A percentile compares a stretch with the other conserved stretches of the same genome.
phyloP scores from a whole-genome alignment of 1,140 invertebrate genomes.

The Drosophila malerkotliana region DNA sequence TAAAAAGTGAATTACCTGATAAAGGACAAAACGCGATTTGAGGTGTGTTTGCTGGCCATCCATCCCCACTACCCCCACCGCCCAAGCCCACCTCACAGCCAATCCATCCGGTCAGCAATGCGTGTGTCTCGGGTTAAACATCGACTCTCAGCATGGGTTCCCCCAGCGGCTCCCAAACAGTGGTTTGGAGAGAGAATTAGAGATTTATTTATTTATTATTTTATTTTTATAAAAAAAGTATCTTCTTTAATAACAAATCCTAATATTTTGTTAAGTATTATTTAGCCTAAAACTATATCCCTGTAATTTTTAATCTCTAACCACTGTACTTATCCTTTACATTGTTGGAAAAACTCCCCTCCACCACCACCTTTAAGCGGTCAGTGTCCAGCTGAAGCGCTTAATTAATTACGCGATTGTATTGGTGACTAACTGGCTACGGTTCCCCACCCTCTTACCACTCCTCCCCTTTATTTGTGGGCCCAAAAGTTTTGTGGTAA shows the following conservation, averaged over 20 bases:
- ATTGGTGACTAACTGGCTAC: slow-evolving; percentile 75
- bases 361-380: slow-evolving; percentile 15
- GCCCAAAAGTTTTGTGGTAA: slow-evolving; percentile 61
- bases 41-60: slow-evolving; percentile 65
- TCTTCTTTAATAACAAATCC: background rate
- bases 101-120: slow-evolving; percentile 32
- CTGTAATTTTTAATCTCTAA: background rate
- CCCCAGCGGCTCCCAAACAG: background rate
- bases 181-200: background rate
- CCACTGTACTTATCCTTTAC: slow-evolving; percentile 58
- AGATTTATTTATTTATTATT: background rate
- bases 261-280: background rate
- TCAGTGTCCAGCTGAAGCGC: slow-evolving; percentile 73
- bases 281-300: background rate
- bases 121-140: slow-evolving; percentile 47
- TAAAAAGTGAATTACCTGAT: slow-evolving; percentile 81
- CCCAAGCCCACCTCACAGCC: background rate
- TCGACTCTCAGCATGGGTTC: slow-evolving; percentile 30
- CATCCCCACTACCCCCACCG: background rate
- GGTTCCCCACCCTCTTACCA: background rate
- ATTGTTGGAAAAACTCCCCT: slow-evolving; percentile 8
- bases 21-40: slow-evolving; percentile 81
- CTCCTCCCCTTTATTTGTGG: background rate
- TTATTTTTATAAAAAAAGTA: background rate
- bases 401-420: slow-evolving; percentile 82